Base-by-base conservation (phyloP, 2,113 vertebrate species). In the Chaenogobius annularis region DNA sequence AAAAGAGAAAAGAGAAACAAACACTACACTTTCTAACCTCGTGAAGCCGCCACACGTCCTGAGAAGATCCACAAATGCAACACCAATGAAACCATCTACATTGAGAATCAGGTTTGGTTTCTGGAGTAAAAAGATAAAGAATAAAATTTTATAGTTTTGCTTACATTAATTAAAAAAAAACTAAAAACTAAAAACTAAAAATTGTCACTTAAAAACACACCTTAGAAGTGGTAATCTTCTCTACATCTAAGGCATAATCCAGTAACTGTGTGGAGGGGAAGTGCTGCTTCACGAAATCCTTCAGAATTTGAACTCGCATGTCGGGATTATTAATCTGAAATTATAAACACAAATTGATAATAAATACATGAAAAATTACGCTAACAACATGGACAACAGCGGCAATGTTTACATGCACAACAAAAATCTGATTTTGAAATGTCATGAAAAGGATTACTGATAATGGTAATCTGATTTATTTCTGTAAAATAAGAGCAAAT, bases 31-130 rank as follows among this genome's bases (percentile, higher is more conserved):
- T 48, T 73, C 74, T 86, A 82, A 98, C 98, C 97, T 89, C 61
- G 98, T 99, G 77, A 99, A 99, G 56, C 96, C 96, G 26, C 96
- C 98, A 62, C 96, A 99, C 13, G 93, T 95, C 87, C 98, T 94
- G 20, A 99, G 95, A 58, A 96, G 89, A 1, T 99, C 98, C 22
- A 99, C 98, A 72, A 99, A 99, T 7, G 96, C 94, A 43, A 95
- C 97, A 1, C 98, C 98, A 40, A 99, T 99, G 44, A 98, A 89
- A 48, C 98, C 98, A 0, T 99, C 97, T 17, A 99, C 97, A 9
- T 99, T 99, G 74, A 99, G 94, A 90, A 99, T 99, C 48, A 99
- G 95, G 74, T 99, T 99, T 59, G 98, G 97, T 92, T 99, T 99
- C 97, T 99, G 89, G 17, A 80, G 68, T 82, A 0, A 50, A 26